phyloP scores from a whole-genome alignment of 2,888 invertebrate species.

The Eristalis intricaria region DNA sequence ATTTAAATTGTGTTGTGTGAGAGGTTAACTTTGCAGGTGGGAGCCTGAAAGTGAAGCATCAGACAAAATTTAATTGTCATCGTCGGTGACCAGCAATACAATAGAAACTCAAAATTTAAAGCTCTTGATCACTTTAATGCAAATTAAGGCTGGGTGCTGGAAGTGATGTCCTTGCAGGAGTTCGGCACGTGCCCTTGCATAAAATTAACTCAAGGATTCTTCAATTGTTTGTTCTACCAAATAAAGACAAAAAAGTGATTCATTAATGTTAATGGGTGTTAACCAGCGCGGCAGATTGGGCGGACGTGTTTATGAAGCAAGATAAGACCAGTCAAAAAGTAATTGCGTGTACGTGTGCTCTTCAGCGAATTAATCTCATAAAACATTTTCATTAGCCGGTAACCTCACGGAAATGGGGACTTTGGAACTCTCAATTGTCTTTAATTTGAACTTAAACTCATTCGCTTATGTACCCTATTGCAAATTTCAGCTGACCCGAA shows the following conservation, averaged over 20 bases:
- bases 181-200: constrained; percentile 39
- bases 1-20: constrained; percentile 16
- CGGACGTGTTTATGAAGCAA: constrained; percentile 15
- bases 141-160: constrained; percentile 39
- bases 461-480: no score
- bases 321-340: background rate
- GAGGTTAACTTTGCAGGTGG: background rate
- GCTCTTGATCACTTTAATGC: constrained; percentile 45
- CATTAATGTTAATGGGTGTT: constrained; percentile 49
- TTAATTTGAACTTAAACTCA: no score
- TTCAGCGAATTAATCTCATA: background rate
- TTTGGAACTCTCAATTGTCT: no score
- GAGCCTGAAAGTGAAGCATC: constrained; percentile 12
- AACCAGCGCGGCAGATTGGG: constrained; percentile 24
- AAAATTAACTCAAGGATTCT: constrained; percentile 25
- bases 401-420: background rate
- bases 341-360: constrained; percentile 5
- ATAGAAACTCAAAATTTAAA: constrained; percentile 34
- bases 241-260: background rate
- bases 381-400: background rate
- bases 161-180: constrained; percentile 27
- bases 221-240: constrained; percentile 7
- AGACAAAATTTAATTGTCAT: constrained; percentile 30
- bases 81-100: constrained; percentile 13
- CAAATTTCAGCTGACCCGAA: no score